Percentiles rank a stretch among this genome's conserved stretches.
These are phyloP conservation scores for Psilopogon haemacephalus DNA, from an alignment of 2,113 vertebrate species.

Conservation along the genomic window DNA sequence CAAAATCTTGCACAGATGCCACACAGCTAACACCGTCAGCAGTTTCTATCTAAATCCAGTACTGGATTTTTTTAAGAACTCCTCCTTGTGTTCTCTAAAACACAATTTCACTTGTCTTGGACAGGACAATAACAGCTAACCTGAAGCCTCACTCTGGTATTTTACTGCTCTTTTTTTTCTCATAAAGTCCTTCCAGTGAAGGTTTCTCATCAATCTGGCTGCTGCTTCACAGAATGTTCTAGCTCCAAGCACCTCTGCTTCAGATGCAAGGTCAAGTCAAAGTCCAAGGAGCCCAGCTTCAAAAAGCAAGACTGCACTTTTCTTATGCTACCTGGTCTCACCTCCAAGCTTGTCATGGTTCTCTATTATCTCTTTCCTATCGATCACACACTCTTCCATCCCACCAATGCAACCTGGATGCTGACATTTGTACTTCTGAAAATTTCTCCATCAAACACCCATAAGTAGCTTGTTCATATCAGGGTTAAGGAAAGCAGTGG, in stretches of 20 bases:
- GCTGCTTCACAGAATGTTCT: background rate
- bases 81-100: background rate
- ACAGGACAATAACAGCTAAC: background rate
- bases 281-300: background rate
- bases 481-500: background rate
- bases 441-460: background rate
- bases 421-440: background rate
- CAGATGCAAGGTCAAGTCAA: background rate
- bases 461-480: background rate
- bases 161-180: background rate
- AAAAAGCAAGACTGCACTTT: background rate
- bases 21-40: background rate
- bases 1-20: background rate
- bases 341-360: background rate
- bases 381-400: background rate
- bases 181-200: background rate
- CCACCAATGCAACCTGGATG: background rate
- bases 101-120: background rate
- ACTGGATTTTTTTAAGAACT: background rate
- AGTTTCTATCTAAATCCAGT: background rate
- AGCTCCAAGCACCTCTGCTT: background rate
- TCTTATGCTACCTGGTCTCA: background rate
- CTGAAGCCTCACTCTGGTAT: background rate
- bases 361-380: background rate
- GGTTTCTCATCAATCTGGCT: background rate